Evolutionary conservation across 2,888 invertebrate species (phyloP), one percentile per base, ranked within the genome.

Genomic region (Pinctada fucata): DNA sequence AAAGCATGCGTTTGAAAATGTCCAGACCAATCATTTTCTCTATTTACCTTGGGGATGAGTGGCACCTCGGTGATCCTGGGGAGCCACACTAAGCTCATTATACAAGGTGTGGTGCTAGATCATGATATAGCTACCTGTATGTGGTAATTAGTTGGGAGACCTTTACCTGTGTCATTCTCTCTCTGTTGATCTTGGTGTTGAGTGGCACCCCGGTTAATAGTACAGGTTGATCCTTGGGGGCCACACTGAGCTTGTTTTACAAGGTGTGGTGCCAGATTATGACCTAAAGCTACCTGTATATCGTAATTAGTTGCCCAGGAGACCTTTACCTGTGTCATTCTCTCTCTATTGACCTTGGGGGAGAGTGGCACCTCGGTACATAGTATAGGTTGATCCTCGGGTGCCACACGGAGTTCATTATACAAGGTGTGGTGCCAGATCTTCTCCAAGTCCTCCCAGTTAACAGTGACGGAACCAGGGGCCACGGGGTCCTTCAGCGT

Each of bases 341-440:
- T 67, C 58, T 75, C 75, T 51, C 75, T 48, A 51, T 70, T 70
- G 3, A n/a, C 50, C 70, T 97, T 96, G 85, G 97, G 97, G 93
- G 97, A 97, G 89, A 96, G 94, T 84, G 97, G 97, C 71, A 96
- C 50, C 70, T 70, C 70, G 10, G 50, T 70, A 13, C 16, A 51
- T 50, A 70, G 48, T n/a, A 70, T 5, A 31, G 68, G 68, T 31
- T 75, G 68, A 16, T 75, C 68, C 51, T 75, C 67, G 75, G 58
- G 68, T 91, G 94, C 95, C 64, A 93, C 87, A 70, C 89, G 85
- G 31, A 91, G 80, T 80, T 89, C 85, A 58, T 91, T 90, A 84
- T 87, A 87, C 80, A 90, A 91, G 31, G 51, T 66, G 71, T 71
- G 71, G 52, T 76, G 76, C 70, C 70, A 76, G 16, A 76, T 49